These are phyloP conservation scores for Hipposideros larvatus DNA, from an alignment of 2,797 vertebrate species.

Conservation along the genomic window DNA sequence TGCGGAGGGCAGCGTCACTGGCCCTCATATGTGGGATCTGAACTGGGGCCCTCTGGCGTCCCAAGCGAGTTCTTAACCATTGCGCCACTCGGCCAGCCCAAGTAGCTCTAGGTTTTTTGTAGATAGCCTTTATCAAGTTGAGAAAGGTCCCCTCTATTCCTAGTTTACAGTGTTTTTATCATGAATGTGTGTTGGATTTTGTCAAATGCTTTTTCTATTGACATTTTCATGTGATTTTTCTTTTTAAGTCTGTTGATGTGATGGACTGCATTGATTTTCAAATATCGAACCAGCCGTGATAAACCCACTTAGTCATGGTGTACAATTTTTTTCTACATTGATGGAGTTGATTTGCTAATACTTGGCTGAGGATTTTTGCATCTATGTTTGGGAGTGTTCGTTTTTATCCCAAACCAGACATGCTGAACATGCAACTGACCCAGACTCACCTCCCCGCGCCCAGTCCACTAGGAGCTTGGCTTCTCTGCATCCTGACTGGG, in stretches of 20 bases:
- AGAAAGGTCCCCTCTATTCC: background rate
- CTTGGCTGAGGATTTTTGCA: background rate
- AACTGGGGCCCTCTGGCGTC: too few relatives aligned
- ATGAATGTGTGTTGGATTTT: background rate
- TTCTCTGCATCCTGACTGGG: too few relatives aligned
- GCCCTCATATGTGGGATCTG: too few relatives aligned
- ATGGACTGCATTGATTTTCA: background rate
- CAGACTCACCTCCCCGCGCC: too few relatives aligned
- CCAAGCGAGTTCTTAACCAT: too few relatives aligned
- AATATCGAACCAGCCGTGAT: background rate
- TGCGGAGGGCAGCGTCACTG: too few relatives aligned
- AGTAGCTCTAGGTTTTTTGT: too few relatives aligned
- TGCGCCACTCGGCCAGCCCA: too few relatives aligned
- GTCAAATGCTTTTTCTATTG: background rate
- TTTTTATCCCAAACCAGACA: too few relatives aligned
- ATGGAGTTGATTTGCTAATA: background rate
- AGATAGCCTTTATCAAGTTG: too few relatives aligned
- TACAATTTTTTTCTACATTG: too few relatives aligned
- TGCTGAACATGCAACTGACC: background rate
- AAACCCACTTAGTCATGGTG: background rate
- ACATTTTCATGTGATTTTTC: background rate
- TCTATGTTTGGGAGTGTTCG: background rate
- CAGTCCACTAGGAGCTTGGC: background rate
- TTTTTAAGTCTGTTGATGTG: background rate
- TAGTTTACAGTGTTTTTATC: background rate